Evolutionary conservation across 2,888 invertebrate species (phyloP), one percentile per base, ranked within the genome.

Genomic region (Zaprionus bogoriensis): DNA sequence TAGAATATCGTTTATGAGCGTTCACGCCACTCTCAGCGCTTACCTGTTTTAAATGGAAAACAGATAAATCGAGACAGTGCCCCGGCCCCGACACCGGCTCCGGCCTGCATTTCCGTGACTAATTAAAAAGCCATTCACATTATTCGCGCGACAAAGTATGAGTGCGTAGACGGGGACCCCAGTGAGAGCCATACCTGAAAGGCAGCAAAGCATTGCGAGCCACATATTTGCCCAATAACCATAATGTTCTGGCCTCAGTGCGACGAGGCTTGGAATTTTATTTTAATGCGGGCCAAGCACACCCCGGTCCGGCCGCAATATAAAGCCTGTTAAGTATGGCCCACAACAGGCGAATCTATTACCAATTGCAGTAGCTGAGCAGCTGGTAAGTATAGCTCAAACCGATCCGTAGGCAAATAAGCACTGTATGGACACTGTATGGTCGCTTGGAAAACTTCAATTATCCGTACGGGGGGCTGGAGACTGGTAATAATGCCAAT

Each of bases 141-240:
- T 36, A 36, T 36, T 36, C 32, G 9, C 17, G 32, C 17, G 14
- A 36, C 32, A 36, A 36, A 36, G 32, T 36, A 14, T 9, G 14
- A 36, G 14, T 36, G 32, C 32, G 32, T 36, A 36, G 17, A 36
- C 14, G 14, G 32, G 17, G 30, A 30, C 27, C 9, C 7, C 5
- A 30, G n/a, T 1, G 12, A 30, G 5, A 30, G 32, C 2, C 19
- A 52, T 36, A 48, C 41, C 54, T 52, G 51, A 36, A 66, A 67
- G 30, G 39, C 53, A 36, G 41, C 25, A 12, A 44, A 9, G 25
- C 60, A 23, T 70, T 41, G 39, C 4, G 17, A 6, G 17, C 14
- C 39, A 54, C 12, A 70, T 55, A 54, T 72, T 69, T 42, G 30
- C 20, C 17, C 0, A 10, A 51, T 27, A 50, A 30, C 10, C 46